These are phyloP conservation scores for Arctia plantaginis DNA, from an alignment of 2,888 invertebrate genomes.

Conservation along the genomic window DNA sequence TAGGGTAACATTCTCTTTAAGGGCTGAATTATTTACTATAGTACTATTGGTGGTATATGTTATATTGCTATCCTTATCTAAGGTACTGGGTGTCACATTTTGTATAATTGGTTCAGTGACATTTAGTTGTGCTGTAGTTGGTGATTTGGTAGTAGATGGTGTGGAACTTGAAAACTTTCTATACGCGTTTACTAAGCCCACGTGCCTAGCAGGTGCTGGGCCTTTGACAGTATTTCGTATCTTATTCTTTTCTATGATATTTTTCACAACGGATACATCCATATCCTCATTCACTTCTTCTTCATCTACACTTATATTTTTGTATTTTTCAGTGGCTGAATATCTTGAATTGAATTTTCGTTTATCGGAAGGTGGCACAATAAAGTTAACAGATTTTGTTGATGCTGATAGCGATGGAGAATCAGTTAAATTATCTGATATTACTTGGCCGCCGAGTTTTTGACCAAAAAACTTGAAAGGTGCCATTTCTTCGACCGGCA, in stretches of 20 bases:
- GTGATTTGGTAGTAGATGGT: conserved; percentile 66
- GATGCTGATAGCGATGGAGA: conserved; percentile 82
- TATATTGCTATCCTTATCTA: conserved; percentile 59
- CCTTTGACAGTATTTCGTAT: conserved; percentile 83
- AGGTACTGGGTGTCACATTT: conserved; percentile 60
- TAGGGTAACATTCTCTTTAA: conserved; percentile 50
- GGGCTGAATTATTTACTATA: conserved; percentile 39
- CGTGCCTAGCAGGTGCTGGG: conserved; percentile 80
- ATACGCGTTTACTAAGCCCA: conserved; percentile 81
- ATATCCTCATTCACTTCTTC: conserved; percentile 86
- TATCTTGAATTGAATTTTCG: conserved; percentile 80
- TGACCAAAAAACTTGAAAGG: conserved; percentile 91
- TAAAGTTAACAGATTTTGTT: conserved; percentile 81
- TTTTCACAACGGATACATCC: conserved; percentile 87
- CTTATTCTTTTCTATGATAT: conserved; percentile 84
- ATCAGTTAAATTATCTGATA: conserved; percentile 79
- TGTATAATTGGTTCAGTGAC: conserved; percentile 67
- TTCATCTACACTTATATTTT: conserved; percentile 82
- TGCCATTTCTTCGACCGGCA: conserved; percentile 89
- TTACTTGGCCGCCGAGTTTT: conserved; percentile 80
- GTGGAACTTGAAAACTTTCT: conserved; percentile 75
- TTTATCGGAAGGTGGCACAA: conserved; percentile 75
- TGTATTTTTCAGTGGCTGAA: conserved; percentile 82
- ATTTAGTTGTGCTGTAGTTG: conserved; percentile 68
- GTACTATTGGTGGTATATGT: conserved; percentile 50